Evolutionary conservation across 2,797 vertebrate genomes (phyloP), one percentile per base, ranked within the genome.

Genomic region (Falco columbarius): DNA sequence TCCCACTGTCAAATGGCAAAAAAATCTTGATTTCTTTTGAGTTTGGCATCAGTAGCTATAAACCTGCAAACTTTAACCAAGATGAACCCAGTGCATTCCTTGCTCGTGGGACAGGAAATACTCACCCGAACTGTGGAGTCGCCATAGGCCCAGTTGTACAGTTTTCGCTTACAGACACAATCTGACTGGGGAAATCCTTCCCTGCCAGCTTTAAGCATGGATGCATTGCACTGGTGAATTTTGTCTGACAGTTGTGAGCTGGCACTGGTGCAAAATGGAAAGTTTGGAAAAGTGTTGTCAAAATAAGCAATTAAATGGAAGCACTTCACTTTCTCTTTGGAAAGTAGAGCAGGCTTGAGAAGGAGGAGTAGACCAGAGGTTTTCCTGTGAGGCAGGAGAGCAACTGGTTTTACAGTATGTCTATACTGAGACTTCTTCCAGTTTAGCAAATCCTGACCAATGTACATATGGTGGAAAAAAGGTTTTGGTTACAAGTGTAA

Each of bases 341-440:
- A 3, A 27, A 44, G 30, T 11, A 10, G 52, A 38, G 46, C n/a
- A 7, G 44, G 22, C 19, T 44, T 10, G 73, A 67, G 76, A 7
- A 49, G 58, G 52, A 75, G 67, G 15, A 42, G 38, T 9, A 21
- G 49, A 27, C 7, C 19, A 22, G n/a, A 26, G 49, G 27, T 26
- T 59, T 44, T 9, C 66, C 26, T 7, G 24, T 5, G n/a, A 49
- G n/a, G 46, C 18, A 27, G 46, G 40, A 29, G 20, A 49, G 68
- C 40, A 23, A 30, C 46, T 55, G 54, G 10, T 7, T 40, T 32
- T 32, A 6, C 11, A 3, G 14, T 4, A 5, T 18, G 38, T 54
- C 30, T 59, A 1, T 22, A 7, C 9, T 12, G 36, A 40, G 26
- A 18, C n/a, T 71, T 42, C 10, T 11, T 27, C 12, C 0, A 2